Percentiles rank a stretch among this genome's conserved stretches.
phyloP scores from a whole-genome alignment of 2,888 invertebrate genomes.

The Charanyca ferruginea region DNA sequence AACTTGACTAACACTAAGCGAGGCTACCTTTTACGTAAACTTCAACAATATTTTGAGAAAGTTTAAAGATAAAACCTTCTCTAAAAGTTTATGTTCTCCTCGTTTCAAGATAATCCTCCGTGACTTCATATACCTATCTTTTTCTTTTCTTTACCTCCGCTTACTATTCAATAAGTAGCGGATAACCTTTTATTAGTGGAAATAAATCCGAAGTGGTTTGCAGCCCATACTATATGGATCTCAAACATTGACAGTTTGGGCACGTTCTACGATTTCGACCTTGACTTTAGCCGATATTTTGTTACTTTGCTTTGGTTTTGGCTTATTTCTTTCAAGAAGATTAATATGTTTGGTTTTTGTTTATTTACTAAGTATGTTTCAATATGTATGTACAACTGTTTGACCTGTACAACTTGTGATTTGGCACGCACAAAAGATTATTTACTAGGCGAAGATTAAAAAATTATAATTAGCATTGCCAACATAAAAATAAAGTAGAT shows the following conservation, averaged over 20 bases:
- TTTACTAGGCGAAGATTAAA: too few relatives aligned
- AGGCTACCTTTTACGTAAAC: neutral
- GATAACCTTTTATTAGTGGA: constrained; percentile 64
- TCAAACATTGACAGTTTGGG: constrained; percentile 66
- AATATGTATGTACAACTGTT: neutral
- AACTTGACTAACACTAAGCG: too few relatives aligned
- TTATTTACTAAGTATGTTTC: neutral
- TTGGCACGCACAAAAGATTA: neutral
- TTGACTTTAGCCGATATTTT: constrained; percentile 63
- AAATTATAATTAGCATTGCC: too few relatives aligned
- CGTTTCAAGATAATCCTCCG: constrained; percentile 33
- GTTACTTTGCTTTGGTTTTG: constrained; percentile 25
- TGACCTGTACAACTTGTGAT: neutral
- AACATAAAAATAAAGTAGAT: too few relatives aligned
- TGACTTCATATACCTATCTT: constrained; percentile 50
- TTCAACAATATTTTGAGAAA: neutral
- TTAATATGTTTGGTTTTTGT: constrained; percentile 2
- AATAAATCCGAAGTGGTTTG: constrained; percentile 70
- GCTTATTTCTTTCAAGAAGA: constrained; percentile 18
- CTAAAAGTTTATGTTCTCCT: constrained; percentile 6
- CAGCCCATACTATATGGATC: constrained; percentile 73
- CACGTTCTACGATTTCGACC: constrained; percentile 77
- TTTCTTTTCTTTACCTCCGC: constrained; percentile 54
- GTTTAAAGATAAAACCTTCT: neutral
- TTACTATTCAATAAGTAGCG: constrained; percentile 64